These are phyloP conservation scores for Erebia ligea DNA, from an alignment of 2,888 invertebrate species.

Conservation along the genomic window DNA sequence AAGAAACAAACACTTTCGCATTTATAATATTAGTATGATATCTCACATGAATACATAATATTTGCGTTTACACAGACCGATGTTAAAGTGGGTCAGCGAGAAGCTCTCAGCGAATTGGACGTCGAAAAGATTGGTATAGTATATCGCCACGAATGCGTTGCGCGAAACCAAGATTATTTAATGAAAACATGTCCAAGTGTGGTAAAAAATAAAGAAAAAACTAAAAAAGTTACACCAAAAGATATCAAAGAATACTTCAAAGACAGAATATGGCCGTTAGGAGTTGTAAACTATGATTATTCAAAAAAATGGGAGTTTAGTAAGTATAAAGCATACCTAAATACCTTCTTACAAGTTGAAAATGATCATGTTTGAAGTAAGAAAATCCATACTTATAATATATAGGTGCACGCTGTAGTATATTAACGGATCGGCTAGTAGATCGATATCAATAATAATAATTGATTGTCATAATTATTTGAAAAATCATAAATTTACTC, in stretches of 20 bases:
- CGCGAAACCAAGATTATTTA: constrained; percentile 66
- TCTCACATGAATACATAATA: background rate
- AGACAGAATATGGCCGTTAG: constrained; percentile 65
- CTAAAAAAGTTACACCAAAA: constrained; percentile 37
- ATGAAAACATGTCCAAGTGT: constrained; percentile 69
- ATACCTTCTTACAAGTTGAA: too few species aligned
- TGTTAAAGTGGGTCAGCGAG: constrained; percentile 67
- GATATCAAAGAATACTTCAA: constrained; percentile 63
- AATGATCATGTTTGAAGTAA: too few species aligned
- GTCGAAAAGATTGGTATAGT: constrained; percentile 63
- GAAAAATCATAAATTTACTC: too few species aligned
- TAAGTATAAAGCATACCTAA: constrained; percentile 50
- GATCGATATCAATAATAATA: too few species aligned
- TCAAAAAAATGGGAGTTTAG: constrained; percentile 65
- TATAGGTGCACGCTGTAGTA: too few species aligned
- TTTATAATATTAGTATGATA: too few species aligned
- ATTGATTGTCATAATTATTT: too few species aligned
- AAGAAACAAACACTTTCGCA: too few species aligned
- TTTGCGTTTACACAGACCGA: constrained; percentile 47
- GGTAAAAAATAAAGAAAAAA: constrained; percentile 46
- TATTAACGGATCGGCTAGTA: too few species aligned
- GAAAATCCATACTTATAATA: too few species aligned
- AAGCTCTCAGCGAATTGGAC: constrained; percentile 67
- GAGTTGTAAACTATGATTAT: constrained; percentile 61
- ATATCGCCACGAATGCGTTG: constrained; percentile 63